phyloP scores from a whole-genome alignment of 2,888 invertebrate species.

The Argyresthia albistria region DNA sequence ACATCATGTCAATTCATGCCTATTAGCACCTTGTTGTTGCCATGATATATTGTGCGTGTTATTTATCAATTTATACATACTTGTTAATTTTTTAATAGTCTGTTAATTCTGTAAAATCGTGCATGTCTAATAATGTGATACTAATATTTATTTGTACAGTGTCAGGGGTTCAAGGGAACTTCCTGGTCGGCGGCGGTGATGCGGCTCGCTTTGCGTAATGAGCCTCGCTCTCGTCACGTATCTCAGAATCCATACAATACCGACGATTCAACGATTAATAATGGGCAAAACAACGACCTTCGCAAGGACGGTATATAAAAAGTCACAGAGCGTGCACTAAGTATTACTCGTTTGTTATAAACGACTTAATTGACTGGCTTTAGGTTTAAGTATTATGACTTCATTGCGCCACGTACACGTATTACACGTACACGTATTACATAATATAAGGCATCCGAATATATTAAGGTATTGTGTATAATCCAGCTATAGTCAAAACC shows the following conservation, averaged over 20 bases:
- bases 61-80: conserved; percentile 2
- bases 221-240: conserved; percentile 5
- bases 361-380: neutral
- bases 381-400: no score
- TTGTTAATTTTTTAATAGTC: conserved; percentile 7
- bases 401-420: no score
- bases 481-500: no score
- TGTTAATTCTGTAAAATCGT: conserved; percentile 32
- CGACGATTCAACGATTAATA: conserved; percentile 27
- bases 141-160: conserved; percentile 53
- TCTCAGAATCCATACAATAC: conserved; percentile 8
- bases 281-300: conserved; percentile 50
- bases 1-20: neutral
- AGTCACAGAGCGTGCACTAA: neutral
- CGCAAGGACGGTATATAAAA: conserved; percentile 41
- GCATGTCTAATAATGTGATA: conserved; percentile 52
- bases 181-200: conserved; percentile 41
- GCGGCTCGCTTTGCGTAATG: conserved; percentile 39
- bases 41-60: neutral
- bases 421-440: no score
- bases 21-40: conserved; percentile 3
- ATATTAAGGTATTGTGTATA: no score
- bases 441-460: no score
- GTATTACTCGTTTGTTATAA: neutral
- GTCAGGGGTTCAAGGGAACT: conserved; percentile 62